Percentiles rank a stretch among this genome's conserved stretches.
Evolutionary conservation across 2,888 invertebrate genomes (phyloP).

Genomic region (Amphipyra tragopoginis): DNA sequence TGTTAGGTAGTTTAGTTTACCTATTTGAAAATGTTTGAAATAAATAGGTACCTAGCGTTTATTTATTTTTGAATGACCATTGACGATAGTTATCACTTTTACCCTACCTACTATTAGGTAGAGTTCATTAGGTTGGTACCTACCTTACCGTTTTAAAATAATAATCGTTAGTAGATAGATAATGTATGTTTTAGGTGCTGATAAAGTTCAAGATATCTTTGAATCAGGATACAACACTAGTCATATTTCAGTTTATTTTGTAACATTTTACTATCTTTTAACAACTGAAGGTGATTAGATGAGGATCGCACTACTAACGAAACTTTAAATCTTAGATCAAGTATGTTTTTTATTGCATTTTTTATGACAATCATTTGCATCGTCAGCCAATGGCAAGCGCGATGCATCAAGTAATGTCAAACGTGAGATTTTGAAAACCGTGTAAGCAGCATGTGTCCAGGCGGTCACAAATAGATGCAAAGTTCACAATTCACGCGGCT

Average conservation of each 20-base stretch:
- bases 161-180: background rate
- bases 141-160: background rate
- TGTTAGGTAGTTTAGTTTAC: too few relatives aligned
- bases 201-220: slow-evolving; percentile 4
- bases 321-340: too few relatives aligned
- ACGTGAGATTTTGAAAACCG: slow-evolving; percentile 49
- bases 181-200: background rate
- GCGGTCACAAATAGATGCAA: slow-evolving; percentile 71
- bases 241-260: slow-evolving; percentile 18
- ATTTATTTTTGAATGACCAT: background rate
- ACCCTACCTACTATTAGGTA: slow-evolving; percentile 23
- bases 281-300: slow-evolving; percentile 51
- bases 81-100: slow-evolving; percentile 7
- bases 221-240: slow-evolving; percentile 7
- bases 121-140: slow-evolving; percentile 29
- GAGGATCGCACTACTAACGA: slow-evolving; percentile 40
- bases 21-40: too few relatives aligned
- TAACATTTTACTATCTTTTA: slow-evolving; percentile 35
- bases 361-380: slow-evolving; percentile 50
- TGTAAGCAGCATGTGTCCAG: slow-evolving; percentile 57
- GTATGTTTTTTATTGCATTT: slow-evolving; percentile 47
- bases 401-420: slow-evolving; percentile 36
- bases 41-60: too few relatives aligned
- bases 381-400: slow-evolving; percentile 31
- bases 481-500: slow-evolving; percentile 74